Evolutionary conservation across 2,797 vertebrate genomes (phyloP).

Genomic region (Crocodylus rhombifer): DNA sequence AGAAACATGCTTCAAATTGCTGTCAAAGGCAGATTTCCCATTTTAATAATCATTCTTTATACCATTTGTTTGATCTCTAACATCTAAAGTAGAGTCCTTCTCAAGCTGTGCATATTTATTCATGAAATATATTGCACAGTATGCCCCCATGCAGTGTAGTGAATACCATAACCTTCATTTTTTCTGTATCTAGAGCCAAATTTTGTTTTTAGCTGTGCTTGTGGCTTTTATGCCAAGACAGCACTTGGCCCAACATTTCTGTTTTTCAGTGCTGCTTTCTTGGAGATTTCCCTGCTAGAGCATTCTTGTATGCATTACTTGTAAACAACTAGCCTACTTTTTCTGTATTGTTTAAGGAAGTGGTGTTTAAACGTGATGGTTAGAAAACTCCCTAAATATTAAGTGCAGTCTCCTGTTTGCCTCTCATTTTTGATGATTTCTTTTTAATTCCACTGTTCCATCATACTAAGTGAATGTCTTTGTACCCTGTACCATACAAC

Average conservation of each 20-base stretch:
- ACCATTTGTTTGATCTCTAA: neutral
- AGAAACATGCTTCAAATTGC: neutral
- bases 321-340: constrained; percentile 15
- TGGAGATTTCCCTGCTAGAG: constrained; percentile 51
- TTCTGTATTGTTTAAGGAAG: neutral
- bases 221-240: neutral
- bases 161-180: neutral
- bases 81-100: neutral
- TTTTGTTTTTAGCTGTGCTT: neutral
- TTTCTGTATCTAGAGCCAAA: neutral
- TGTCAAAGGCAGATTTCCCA: neutral
- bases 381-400: neutral
- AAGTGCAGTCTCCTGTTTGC: neutral
- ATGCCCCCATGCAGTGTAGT: neutral
- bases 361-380: constrained; percentile 42
- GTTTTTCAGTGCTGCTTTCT: constrained; percentile 42
- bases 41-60: neutral
- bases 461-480: neutral
- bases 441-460: neutral
- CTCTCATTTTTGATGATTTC: neutral
- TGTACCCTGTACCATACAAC: constrained; percentile 20
- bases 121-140: neutral
- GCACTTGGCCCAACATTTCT: constrained; percentile 12
- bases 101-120: neutral
- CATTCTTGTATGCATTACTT: constrained; percentile 2